Conservation (phyloP, 2,113 vertebrate genomes). For the Girardinichthys multiradiatus region DNA sequence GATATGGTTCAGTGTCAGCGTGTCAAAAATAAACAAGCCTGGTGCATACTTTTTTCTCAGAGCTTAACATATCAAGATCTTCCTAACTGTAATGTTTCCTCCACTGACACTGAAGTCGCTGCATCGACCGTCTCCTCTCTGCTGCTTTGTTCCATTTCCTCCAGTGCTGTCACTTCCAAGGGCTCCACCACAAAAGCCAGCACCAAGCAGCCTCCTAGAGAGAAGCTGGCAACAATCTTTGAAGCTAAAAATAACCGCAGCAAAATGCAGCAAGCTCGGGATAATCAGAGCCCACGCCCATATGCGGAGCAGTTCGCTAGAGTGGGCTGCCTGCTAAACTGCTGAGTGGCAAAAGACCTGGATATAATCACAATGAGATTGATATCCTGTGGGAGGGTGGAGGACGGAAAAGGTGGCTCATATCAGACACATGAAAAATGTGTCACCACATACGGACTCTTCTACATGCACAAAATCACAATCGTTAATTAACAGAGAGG, state of each 20-base stretch:
- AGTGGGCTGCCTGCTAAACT: slow-evolving; percentile 51
- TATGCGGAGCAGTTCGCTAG: slow-evolving; percentile 39
- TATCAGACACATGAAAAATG: slow-evolving; percentile 29
- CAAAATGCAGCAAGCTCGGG: slow-evolving; percentile 52
- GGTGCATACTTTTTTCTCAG: slow-evolving; percentile 2
- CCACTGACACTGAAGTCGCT: slow-evolving; percentile 33
- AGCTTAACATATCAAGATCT: slow-evolving; percentile 42
- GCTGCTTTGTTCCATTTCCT: slow-evolving; percentile 55
- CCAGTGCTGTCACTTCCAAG: slow-evolving; percentile 38
- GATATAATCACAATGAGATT: slow-evolving; percentile 65
- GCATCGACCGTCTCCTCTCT: slow-evolving; percentile 36
- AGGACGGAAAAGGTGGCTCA: slow-evolving; percentile 32
- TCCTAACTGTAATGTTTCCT: slow-evolving; percentile 35
- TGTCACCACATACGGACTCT: slow-evolving; percentile 17
- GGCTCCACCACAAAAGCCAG: slow-evolving; percentile 55
- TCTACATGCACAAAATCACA: slow-evolving; percentile 11
- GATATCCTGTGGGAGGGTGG: slow-evolving; percentile 46
- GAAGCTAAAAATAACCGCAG: slow-evolving; percentile 76
- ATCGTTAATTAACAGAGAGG: slow-evolving; percentile 26
- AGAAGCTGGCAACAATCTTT: slow-evolving; percentile 66
- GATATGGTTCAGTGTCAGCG: slow-evolving; percentile 11
- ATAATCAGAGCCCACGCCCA: slow-evolving; percentile 71
- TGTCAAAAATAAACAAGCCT: slow-evolving; percentile 41
- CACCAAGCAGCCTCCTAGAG: slow-evolving; percentile 50
- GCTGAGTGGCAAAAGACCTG: slow-evolving; percentile 69